A percentile compares a stretch with the other conserved stretches of the same genome.
phyloP scores from a whole-genome alignment of 2,888 invertebrate species.

The Agrotis segetum region DNA sequence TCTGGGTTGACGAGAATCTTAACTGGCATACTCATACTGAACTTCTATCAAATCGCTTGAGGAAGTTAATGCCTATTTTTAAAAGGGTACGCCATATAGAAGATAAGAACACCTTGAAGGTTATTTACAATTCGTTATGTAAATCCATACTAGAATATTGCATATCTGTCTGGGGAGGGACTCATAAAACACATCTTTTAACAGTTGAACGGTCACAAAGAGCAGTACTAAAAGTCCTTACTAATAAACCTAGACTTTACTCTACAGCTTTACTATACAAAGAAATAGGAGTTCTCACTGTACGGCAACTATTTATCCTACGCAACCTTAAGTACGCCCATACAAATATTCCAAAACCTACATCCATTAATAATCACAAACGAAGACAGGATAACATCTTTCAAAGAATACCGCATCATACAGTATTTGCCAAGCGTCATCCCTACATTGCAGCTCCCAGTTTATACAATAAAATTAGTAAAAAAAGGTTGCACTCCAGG shows the following conservation, averaged over 20 bases:
- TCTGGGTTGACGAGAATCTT: too few relatives aligned
- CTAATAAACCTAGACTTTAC: neutral
- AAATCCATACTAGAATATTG: too few relatives aligned
- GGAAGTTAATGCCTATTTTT: too few relatives aligned
- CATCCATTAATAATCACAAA: neutral
- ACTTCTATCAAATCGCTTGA: neutral
- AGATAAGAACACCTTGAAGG: too few relatives aligned
- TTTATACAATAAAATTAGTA: neutral
- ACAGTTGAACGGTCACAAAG: neutral
- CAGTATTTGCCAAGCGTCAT: slow-evolving; percentile 1
- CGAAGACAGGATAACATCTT: neutral
- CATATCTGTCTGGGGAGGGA: too few relatives aligned
- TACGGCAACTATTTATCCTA: neutral
- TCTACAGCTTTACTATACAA: neutral
- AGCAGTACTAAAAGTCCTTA: neutral
- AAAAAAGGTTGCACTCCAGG: too few relatives aligned
- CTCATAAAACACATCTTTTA: too few relatives aligned
- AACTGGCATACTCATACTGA: slow-evolving; percentile 3
- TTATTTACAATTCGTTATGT: too few relatives aligned
- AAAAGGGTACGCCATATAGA: too few relatives aligned
- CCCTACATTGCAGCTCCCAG: neutral
- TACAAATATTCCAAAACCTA: neutral
- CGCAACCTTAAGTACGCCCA: slow-evolving; percentile 1
- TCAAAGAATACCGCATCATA: neutral
- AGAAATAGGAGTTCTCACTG: neutral